These are phyloP conservation scores for Drosophila tani DNA, from an alignment of 1,140 invertebrate genomes.

Conservation along the genomic window DNA sequence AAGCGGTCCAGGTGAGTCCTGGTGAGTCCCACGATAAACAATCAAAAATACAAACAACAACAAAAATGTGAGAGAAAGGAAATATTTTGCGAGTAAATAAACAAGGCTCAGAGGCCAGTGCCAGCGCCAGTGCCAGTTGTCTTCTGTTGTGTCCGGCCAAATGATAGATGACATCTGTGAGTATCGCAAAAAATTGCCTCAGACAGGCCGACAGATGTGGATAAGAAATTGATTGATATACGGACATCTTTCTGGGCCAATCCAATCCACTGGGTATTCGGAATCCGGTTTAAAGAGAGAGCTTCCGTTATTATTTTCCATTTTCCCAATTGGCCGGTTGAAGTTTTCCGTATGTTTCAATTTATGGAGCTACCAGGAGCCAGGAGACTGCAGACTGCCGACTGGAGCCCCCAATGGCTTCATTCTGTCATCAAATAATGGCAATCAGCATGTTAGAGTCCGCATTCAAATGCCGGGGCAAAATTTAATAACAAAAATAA, in stretches of 20 bases:
- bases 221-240: conserved; percentile 57
- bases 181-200: conserved; percentile 42
- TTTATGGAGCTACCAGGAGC: conserved; percentile 42
- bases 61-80: background rate
- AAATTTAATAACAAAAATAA: conserved; percentile 83
- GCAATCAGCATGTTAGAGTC: conserved; percentile 71
- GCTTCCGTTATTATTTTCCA: conserved; percentile 14
- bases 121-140: conserved; percentile 33
- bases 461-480: conserved; percentile 74
- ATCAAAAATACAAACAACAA: conserved; percentile 24
- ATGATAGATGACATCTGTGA: conserved; percentile 53
- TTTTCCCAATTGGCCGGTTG: conserved; percentile 16
- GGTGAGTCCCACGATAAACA: conserved; percentile 24
- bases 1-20: conserved; percentile 23
- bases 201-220: conserved; percentile 51
- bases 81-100: conserved; percentile 42
- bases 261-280: conserved; percentile 1
- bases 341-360: conserved; percentile 64
- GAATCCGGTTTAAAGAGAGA: conserved; percentile 30
- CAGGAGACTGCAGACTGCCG: background rate
- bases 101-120: conserved; percentile 36
- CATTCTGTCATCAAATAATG: conserved; percentile 71
- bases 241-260: conserved; percentile 13
- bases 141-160: conserved; percentile 45
- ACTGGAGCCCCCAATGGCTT: conserved; percentile 54